Conservation (phyloP, 2,797 vertebrate genomes). For the Anabas testudineus region DNA sequence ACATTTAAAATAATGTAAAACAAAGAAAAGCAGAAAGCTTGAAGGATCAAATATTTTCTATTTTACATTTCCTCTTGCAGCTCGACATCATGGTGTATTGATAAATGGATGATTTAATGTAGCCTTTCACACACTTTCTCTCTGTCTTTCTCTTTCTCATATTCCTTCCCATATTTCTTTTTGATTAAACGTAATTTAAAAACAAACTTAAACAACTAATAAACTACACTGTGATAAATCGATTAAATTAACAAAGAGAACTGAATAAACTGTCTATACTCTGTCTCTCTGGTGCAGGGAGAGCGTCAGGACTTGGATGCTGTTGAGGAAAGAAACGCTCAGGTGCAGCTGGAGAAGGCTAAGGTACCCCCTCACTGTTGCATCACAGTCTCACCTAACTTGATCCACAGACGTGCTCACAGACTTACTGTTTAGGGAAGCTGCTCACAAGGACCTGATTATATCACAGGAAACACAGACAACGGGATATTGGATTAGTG, state of each 20-base stretch:
- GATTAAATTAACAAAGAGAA: not conserved
- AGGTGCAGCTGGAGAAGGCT: constrained; percentile 97
- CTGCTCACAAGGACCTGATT: constrained; percentile 50
- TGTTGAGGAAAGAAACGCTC: constrained; percentile 95
- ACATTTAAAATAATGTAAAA: no score
- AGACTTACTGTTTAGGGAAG: constrained; percentile 30
- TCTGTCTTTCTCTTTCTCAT: not conserved
- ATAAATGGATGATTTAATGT: no score
- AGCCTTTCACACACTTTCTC: no score
- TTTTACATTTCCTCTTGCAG: no score
- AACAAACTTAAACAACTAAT: no score
- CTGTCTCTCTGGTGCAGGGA: constrained; percentile 67
- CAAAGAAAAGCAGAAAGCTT: no score
- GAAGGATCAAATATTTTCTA: no score
- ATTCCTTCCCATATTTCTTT: not conserved
- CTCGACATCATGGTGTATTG: no score
- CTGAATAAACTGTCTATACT: not conserved
- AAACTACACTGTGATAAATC: not conserved
- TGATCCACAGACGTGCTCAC: not conserved
- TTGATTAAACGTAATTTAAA: no score
- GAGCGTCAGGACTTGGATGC: constrained; percentile 83
- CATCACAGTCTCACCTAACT: constrained; percentile 16
- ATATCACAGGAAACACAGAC: constrained; percentile 55
- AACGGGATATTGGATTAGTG: constrained; percentile 49
- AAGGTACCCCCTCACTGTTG: constrained; percentile 85